Evolutionary conservation across 2,113 vertebrate species (phyloP).

Genomic region (Coracopsis vasa): DNA sequence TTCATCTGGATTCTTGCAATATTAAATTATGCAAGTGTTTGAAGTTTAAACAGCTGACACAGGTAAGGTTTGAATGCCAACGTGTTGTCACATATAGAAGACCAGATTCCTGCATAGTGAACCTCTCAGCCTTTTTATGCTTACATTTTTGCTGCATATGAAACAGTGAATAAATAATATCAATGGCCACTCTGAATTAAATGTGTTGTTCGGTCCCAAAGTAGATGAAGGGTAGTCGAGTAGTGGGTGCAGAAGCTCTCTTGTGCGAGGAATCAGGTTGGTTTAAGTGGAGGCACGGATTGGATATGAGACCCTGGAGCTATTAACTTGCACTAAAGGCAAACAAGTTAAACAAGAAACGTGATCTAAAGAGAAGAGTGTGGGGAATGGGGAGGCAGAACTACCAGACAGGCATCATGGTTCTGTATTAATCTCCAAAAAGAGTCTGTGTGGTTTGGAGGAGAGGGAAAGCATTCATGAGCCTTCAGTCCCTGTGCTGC

Average conservation of each 20-base stretch:
- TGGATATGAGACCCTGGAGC: background rate
- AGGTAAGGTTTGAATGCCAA: background rate
- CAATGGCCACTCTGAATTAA: background rate
- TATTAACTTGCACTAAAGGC: background rate
- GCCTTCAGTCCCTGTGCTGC: background rate
- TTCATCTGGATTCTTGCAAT: background rate
- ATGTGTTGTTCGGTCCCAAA: background rate
- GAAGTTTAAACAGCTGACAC: background rate
- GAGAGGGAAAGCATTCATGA: background rate
- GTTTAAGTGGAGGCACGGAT: background rate
- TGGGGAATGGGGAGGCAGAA: background rate
- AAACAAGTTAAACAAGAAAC: background rate
- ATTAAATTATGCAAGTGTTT: background rate
- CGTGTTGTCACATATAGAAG: background rate
- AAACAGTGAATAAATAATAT: background rate
- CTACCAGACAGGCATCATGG: background rate
- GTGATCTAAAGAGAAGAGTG: accelerated
- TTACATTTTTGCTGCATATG: background rate
- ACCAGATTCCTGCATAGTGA: background rate
- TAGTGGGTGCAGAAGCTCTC: background rate
- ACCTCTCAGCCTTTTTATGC: background rate
- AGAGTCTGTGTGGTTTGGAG: accelerated
- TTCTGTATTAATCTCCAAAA: background rate
- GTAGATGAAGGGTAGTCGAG: background rate
- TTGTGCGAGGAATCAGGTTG: background rate